Evolutionary conservation across 2,113 vertebrate species (phyloP), one percentile per base, ranked within the genome.

Genomic region (Serilophus lunatus): DNA sequence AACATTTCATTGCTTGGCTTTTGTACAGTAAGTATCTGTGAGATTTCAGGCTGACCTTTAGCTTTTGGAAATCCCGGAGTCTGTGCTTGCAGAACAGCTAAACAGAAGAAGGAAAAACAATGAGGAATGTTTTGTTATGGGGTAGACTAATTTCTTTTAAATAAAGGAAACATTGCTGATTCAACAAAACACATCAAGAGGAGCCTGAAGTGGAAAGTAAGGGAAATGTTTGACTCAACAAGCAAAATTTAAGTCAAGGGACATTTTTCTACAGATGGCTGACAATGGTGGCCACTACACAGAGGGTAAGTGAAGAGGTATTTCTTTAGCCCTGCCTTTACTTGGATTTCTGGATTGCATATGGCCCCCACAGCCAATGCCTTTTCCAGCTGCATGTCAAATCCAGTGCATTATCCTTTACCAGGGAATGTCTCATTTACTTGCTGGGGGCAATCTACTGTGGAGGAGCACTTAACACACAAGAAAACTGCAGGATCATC

Each of bases 1-100:
- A 88, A 72, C 68, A 92, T 94, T 96, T 96, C 91, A 92, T 95
- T 95, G 75, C 97, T 97, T 97, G 97, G 96, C 68, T 81, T 93
- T 96, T 76, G 38, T 91, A 88, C 90, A 93, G 91, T 84, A 84
- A 96, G 68, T 92, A 49, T 45, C 80, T 94, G 65, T 87, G 96
- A 95, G 94, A 95, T 89, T 94, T 97, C 89, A 96, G 90, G 78
- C 61, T 94, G 95, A 95, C 78, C 86, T 88, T 92, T 91, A 88
- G 76, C 94, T 95, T 93, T 88, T 84, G 82, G 69, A 86, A 88
- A 93, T 87, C 53, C 71, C 82, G 14, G 64, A 93, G 86, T 59
- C 44, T n/a, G 10, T 68, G 79, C 63, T 50, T 88, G 87, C 69
- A 90, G 91, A 97, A 78, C 33, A 75, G 59, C 82, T 94, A 92